phyloP scores from a whole-genome alignment of 1,140 invertebrate species.

The Eupeodes corollae region DNA sequence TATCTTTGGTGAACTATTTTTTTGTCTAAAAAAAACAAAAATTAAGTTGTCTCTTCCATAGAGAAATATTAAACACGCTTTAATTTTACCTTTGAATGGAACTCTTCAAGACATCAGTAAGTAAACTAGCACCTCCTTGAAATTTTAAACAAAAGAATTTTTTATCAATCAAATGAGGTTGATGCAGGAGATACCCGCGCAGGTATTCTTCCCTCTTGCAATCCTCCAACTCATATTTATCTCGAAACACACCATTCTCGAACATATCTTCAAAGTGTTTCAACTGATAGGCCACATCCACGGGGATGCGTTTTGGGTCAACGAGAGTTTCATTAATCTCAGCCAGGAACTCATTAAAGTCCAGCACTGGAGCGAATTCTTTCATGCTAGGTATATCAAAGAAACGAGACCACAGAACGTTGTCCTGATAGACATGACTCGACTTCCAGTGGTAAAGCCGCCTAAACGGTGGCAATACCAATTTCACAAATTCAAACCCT shows the following conservation, averaged over 20 bases:
- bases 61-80: no score
- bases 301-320: conserved; percentile 19
- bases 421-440: conserved; percentile 35
- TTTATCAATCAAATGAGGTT: conserved; percentile 31
- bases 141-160: conserved; percentile 68
- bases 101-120: conserved; percentile 41
- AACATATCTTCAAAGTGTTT: conserved; percentile 82
- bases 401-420: conserved; percentile 61
- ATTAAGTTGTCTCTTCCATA: no score
- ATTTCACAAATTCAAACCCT: conserved; percentile 42
- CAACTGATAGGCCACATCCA: conserved; percentile 66
- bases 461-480: conserved; percentile 85
- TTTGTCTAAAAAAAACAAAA: not conserved
- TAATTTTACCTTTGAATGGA: not conserved
- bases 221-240: conserved; percentile 60
- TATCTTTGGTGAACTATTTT: conserved; percentile 38
- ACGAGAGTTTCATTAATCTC: conserved; percentile 27
- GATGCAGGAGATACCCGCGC: conserved; percentile 20
- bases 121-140: conserved; percentile 62
- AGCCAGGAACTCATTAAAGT: conserved; percentile 69
- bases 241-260: conserved; percentile 63
- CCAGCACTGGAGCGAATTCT: conserved; percentile 73
- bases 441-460: conserved; percentile 82
- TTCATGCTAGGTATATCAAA: conserved; percentile 76
- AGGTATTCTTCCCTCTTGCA: conserved; percentile 36